Evolutionary conservation across 2,113 vertebrate species (phyloP).

Genomic region (Sciurus niger): DNA sequence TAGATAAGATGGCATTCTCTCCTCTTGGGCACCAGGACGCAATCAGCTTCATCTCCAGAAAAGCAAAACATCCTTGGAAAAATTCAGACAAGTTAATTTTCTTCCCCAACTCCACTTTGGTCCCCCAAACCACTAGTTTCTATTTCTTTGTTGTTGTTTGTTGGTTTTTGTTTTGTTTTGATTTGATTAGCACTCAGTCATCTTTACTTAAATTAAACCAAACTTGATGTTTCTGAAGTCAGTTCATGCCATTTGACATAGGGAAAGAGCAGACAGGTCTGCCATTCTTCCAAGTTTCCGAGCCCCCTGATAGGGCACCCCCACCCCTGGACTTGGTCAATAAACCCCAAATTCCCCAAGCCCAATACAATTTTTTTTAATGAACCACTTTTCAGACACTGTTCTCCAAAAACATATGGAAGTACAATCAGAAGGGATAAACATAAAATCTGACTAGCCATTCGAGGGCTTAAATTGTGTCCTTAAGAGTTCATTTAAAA

Average conservation of each 20-base stretch:
- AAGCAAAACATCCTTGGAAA: not conserved
- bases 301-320: not conserved
- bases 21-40: not conserved
- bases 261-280: not conserved
- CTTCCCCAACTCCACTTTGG: conserved; percentile 1
- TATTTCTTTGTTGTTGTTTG: not conserved
- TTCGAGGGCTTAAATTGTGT: conserved; percentile 77
- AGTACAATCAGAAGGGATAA: conserved; percentile 76
- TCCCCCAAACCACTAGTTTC: not conserved
- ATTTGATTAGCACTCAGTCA: not conserved
- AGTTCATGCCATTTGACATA: not conserved
- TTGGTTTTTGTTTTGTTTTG: not conserved
- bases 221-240: conserved; percentile 43
- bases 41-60: conserved; percentile 4
- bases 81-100: conserved; percentile 4
- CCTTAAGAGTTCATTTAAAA: conserved; percentile 86
- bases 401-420: conserved; percentile 72
- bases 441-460: conserved; percentile 78
- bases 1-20: not conserved
- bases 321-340: conserved; percentile 63
- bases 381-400: conserved; percentile 68
- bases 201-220: conserved; percentile 52
- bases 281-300: not conserved
- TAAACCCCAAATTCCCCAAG: conserved; percentile 76
- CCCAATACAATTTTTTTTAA: conserved; percentile 73